phyloP scores from a whole-genome alignment of 2,888 invertebrate genomes.

The Acleris laterana region DNA sequence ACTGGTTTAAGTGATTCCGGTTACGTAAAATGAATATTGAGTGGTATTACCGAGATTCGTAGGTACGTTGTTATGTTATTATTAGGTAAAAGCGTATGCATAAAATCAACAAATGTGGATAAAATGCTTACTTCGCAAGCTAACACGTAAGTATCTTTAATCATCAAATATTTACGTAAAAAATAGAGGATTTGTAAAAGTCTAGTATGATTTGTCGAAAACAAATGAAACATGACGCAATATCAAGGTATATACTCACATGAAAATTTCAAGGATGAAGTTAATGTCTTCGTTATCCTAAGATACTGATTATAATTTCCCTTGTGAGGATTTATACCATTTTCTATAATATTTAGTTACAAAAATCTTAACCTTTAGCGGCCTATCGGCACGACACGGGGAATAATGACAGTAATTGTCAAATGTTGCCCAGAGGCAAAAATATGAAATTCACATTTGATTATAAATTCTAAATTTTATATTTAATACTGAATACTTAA shows the following conservation, averaged over 20 bases:
- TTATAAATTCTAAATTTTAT: no score
- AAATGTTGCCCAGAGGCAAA: slow-evolving; percentile 19
- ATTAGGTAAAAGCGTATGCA: background rate
- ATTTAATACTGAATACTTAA: no score
- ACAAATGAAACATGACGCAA: slow-evolving; percentile 60
- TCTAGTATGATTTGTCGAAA: slow-evolving; percentile 43
- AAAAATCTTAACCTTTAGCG: slow-evolving; percentile 24
- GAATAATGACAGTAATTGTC: slow-evolving; percentile 14
- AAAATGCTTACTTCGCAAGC: slow-evolving; percentile 7
- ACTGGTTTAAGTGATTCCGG: slow-evolving; percentile 52
- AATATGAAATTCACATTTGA: slow-evolving; percentile 13
- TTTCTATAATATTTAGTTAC: slow-evolving; percentile 18
- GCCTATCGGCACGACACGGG: slow-evolving; percentile 31
- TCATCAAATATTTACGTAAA: background rate
- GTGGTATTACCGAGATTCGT: slow-evolving; percentile 30
- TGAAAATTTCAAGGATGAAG: slow-evolving; percentile 32
- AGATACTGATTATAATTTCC: slow-evolving; percentile 5
- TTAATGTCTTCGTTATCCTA: slow-evolving; percentile 25
- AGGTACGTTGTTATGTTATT: no score
- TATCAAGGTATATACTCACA: slow-evolving; percentile 47
- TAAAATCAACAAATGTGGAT: slow-evolving; percentile 24
- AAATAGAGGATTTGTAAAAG: background rate
- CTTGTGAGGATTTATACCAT: slow-evolving; percentile 21
- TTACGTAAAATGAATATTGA: slow-evolving; percentile 29
- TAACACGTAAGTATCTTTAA: background rate